Evolutionary conservation across 2,888 invertebrate species (phyloP), one percentile per base, ranked within the genome.

Genomic region (Drosophila antonietae): DNA sequence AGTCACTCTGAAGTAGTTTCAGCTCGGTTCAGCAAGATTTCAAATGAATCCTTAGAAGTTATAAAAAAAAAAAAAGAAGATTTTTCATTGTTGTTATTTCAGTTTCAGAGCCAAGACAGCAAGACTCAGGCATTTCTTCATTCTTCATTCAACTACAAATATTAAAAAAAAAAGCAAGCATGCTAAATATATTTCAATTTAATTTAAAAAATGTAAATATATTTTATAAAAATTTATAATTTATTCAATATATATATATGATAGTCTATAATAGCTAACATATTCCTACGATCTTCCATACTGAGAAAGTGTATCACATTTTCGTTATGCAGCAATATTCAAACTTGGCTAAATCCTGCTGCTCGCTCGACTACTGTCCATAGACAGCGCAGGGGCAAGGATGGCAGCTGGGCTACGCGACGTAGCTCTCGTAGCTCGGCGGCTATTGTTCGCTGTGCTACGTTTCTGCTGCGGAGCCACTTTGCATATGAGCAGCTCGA

Each of bases 401-500:
- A 18, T 6, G 23, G 37, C 23, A 15, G 51, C 33, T 8, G 35
- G 12, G 23, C 31, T 23, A 14, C 53, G 57, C 53, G 57, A 20
- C 53, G 57, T 46, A 15, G 53, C 43, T 33, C 37, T 31, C 18
- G 58, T 49, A 57, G 51, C 41, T 64, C 5, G 15, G 15, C 37
- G 46, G 46, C 68, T 61, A 49, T 62, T 69, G 73, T 72, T 41
- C 44, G 47, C 43, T 51, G 43, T 43, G 35, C 51, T 65, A 33
- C 69, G 55, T 33, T 49, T 58, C 18, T 10, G 35, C 35, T 37
- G 14, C 15, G 58, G 59, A 58, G 67, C 64, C 73, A 68, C 70
- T 77, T 73, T 78, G 78, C 80, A 84, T 84, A 84, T 80, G 74
- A 80, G 75, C 52, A 41, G 65, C 65, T 33, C 20, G 62, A 41